A percentile compares a stretch with the other conserved stretches of the same genome.
Evolutionary conservation across 35 echinoderm and acorn worm species (phyloP).

Genomic region (Hemicentrotus pulcherrimus): DNA sequence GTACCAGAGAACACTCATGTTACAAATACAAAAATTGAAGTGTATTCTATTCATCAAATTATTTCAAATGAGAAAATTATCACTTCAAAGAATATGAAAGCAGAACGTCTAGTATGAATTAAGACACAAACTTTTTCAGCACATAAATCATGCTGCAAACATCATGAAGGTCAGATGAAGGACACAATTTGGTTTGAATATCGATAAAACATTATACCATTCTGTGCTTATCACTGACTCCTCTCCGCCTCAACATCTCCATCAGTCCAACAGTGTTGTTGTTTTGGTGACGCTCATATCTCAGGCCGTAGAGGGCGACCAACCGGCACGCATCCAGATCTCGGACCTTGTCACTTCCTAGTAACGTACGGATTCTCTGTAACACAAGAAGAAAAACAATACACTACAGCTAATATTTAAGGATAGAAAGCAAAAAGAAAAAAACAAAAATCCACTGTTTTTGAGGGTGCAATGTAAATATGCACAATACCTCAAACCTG

Average conservation of each 20-base stretch:
- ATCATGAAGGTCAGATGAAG: too few species aligned
- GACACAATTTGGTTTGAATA: too few species aligned
- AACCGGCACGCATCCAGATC: slow-evolving; percentile 81
- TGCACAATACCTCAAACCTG: too few species aligned
- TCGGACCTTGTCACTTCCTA: slow-evolving; percentile 71
- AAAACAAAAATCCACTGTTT: neutral
- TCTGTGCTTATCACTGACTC: slow-evolving; percentile 76
- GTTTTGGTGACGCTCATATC: slow-evolving; percentile 94
- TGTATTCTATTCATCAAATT: too few species aligned
- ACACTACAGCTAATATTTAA: neutral
- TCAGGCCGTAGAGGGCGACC: slow-evolving; percentile 87
- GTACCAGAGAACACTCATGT: too few species aligned
- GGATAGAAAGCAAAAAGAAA: neutral
- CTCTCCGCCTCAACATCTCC: slow-evolving; percentile 66
- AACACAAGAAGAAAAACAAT: neutral
- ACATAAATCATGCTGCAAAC: too few species aligned
- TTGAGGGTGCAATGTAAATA: neutral
- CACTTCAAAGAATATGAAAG: too few species aligned
- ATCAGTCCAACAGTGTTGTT: slow-evolving; percentile 89
- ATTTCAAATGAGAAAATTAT: too few species aligned
- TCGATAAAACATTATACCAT: slow-evolving; percentile 48
- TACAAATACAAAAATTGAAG: too few species aligned
- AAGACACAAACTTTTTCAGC: too few species aligned
- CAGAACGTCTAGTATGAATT: too few species aligned
- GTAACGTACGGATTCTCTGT: slow-evolving; percentile 79